Evolutionary conservation across 2,113 vertebrate species (phyloP).

Genomic region (Beaufortia kweichowensis): DNA sequence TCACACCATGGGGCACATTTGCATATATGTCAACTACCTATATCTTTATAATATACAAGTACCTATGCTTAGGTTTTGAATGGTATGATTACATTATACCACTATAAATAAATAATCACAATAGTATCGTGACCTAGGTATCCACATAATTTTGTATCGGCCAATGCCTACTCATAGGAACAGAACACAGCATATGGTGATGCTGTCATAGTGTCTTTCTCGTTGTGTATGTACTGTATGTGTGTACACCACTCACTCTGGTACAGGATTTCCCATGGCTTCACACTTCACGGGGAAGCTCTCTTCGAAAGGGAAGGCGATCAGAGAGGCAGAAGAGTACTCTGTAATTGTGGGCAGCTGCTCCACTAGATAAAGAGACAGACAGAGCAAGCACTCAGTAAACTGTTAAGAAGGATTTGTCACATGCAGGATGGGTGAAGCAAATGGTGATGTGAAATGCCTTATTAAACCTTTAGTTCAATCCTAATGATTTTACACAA

Average conservation of each 20-base stretch:
- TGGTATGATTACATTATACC: too few relatives aligned
- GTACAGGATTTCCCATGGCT: constrained; percentile 89
- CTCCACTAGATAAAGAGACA: constrained; percentile 76
- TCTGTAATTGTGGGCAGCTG: constrained; percentile 90
- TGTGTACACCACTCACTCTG: constrained; percentile 78
- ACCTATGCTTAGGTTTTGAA: too few relatives aligned
- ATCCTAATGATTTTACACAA: constrained; percentile 12
- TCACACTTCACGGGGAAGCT: constrained; percentile 88
- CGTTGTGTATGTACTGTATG: not conserved
- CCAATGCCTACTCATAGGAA: too few relatives aligned
- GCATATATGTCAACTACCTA: too few relatives aligned
- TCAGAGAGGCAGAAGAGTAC: constrained; percentile 78
- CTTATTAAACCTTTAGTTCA: not conserved
- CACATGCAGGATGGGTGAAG: constrained; percentile 3
- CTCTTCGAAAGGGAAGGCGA: constrained; percentile 92
- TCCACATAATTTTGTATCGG: too few relatives aligned
- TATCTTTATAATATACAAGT: too few relatives aligned
- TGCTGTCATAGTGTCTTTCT: not conserved
- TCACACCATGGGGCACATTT: too few relatives aligned
- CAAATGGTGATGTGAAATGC: constrained; percentile 20
- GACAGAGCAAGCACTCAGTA: constrained; percentile 27
- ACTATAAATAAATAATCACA: too few relatives aligned
- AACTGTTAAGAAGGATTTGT: not conserved
- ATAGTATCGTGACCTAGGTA: too few relatives aligned
- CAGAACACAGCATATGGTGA: not conserved